Evolutionary conservation across 2,113 vertebrate species (phyloP), one percentile per base, ranked within the genome.

Genomic region (Paracanthobrama guichenoti): DNA sequence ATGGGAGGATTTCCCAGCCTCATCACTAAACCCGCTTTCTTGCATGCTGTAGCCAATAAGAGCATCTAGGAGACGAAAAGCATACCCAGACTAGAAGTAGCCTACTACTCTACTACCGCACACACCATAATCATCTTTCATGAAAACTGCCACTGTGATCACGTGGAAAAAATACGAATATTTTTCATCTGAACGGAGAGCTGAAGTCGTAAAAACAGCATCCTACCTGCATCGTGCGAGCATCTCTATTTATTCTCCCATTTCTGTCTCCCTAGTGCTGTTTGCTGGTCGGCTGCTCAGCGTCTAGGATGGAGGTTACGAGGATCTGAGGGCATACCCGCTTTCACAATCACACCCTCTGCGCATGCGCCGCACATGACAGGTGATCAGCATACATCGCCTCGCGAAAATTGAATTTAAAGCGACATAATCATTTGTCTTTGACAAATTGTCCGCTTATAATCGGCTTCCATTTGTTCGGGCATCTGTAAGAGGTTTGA

Each of bases 341-440:
- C 91, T 88, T 90, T 90, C 92, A 89, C 88, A 91, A 91, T 90
- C 90, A 84, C 60, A 9, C 83, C 10, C 28, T 84, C 35, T 89
- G 95, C 96, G 96, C 96, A 95, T 92, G 96, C 95, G 90, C 93
- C 0, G 22, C 62, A 50, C 84, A 86, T 92, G 91, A 91, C 94
- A 93, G 94, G 90, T 91, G 94, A 93, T 94, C 93, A 93, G 91
- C 90, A 90, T 92, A 91, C 90, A 92, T 93, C 92, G 91, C 89
- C 80, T 89, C 89, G 88, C 85, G 89, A 91, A 92, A 90, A 93
- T 89, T 90, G 84, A 89, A 93, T 93, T 94, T 95, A 94, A 95
- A 94, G 92, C 89, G 90, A 92, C 92, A 90, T 44, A 86, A 82
- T 78, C 85, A 88, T 90, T 90, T 60, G 57, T 88, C 87, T 83